These are phyloP conservation scores for Ptilonorhynchus violaceus DNA, from an alignment of 2,113 vertebrate species.

Conservation along the genomic window DNA sequence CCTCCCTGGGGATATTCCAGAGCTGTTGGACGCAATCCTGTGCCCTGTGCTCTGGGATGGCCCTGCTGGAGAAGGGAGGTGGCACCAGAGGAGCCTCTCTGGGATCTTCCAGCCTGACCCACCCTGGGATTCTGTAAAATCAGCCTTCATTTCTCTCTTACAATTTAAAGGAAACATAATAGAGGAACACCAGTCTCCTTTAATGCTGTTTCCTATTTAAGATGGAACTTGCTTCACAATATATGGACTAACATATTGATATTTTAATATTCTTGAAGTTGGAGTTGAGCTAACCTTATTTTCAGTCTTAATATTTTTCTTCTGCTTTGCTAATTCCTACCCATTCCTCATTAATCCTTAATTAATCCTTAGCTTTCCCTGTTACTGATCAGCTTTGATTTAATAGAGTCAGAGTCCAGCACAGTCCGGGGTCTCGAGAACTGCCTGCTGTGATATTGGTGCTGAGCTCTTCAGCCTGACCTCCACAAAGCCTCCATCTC, in stretches of 20 bases:
- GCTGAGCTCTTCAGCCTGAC: neutral
- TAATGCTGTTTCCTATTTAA: neutral
- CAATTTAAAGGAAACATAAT: neutral
- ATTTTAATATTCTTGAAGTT: neutral
- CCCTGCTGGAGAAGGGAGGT: neutral
- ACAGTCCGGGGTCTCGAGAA: neutral
- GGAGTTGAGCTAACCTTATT: neutral
- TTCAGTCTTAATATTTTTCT: neutral
- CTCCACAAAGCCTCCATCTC: neutral
- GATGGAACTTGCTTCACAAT: neutral
- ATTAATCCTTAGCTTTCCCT: neutral
- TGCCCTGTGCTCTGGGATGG: neutral
- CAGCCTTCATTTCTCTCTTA: neutral
- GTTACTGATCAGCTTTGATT: neutral
- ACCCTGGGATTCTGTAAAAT: rapidly evolving
- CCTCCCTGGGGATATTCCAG: neutral
- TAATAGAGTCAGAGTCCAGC: neutral
- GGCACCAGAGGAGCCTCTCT: neutral
- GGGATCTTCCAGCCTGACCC: neutral
- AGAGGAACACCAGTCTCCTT: neutral
- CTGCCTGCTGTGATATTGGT: neutral
- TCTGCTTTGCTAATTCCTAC: neutral
- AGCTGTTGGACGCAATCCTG: neutral
- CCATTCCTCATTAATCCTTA: neutral
- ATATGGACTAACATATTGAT: neutral